These are phyloP conservation scores for Megalurothrips usitatus DNA, from an alignment of 2,888 invertebrate genomes.

Conservation along the genomic window DNA sequence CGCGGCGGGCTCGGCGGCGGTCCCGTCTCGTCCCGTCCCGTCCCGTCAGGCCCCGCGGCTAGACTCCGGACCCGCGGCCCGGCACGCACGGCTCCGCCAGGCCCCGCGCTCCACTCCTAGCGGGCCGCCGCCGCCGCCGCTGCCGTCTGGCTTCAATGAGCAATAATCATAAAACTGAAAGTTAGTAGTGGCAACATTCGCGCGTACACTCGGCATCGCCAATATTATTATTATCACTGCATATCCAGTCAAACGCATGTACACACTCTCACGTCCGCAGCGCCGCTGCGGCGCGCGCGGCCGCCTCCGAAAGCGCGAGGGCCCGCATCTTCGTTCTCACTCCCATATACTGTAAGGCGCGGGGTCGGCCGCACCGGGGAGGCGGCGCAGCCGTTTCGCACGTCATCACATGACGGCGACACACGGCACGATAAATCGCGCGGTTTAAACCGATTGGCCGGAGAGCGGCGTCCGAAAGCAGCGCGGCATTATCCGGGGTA, in stretches of 20 bases:
- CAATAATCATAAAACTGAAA: slow-evolving; percentile 22
- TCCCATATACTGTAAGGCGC: too few species aligned
- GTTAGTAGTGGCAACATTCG: neutral
- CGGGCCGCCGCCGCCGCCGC: neutral
- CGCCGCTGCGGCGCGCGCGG: neutral
- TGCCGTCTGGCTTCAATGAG: slow-evolving; percentile 3
- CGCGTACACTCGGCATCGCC: too few species aligned
- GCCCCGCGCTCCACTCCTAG: neutral
- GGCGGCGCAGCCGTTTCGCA: neutral
- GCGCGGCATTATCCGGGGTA: too few species aligned
- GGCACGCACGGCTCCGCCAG: neutral
- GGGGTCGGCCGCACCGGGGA: neutral
- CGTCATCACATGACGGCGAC: neutral
- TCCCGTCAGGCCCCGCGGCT: neutral
- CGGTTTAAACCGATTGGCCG: neutral
- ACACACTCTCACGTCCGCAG: neutral
- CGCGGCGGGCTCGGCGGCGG: neutral
- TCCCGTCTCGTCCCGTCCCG: neutral
- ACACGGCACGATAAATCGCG: neutral
- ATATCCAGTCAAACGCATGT: too few species aligned
- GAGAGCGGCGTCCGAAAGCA: too few species aligned
- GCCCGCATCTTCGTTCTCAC: too few species aligned
- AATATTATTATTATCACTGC: too few species aligned
- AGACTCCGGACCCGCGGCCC: neutral
- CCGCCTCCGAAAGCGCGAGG: neutral